A percentile compares a stretch with the other conserved stretches of the same genome.
These are phyloP conservation scores for Sturnira hondurensis DNA, from an alignment of 2,113 vertebrate genomes.

Conservation along the genomic window DNA sequence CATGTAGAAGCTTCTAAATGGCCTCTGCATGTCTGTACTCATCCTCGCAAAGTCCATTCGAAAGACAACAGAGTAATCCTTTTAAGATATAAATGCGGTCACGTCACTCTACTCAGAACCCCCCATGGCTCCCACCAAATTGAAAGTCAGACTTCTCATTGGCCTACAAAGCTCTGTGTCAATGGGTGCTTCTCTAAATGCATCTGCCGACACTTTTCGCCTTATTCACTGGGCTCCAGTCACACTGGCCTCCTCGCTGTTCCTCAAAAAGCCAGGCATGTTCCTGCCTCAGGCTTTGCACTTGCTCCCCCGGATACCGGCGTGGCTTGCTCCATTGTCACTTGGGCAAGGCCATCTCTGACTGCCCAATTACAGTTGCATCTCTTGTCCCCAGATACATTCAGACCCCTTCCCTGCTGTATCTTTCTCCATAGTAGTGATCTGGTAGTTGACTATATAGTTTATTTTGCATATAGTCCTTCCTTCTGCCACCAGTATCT, in stretches of 20 bases:
- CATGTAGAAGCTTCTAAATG: not conserved
- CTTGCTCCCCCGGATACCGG: not conserved
- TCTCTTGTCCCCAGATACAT: not conserved
- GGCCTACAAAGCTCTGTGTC: not conserved
- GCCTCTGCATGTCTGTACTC: not conserved
- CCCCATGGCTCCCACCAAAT: not conserved
- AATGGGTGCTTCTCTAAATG: not conserved
- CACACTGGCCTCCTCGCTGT: not conserved
- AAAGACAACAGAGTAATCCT: not conserved
- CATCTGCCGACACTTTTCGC: not conserved
- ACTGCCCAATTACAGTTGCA: not conserved
- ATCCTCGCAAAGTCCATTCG: not conserved
- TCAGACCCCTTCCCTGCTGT: not conserved
- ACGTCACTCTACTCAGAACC: not conserved
- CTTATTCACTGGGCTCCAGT: not conserved
- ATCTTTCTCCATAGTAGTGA: not conserved
- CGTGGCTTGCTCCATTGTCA: not conserved
- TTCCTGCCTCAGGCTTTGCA: not conserved
- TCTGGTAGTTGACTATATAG: not conserved
- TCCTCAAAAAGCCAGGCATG: not conserved
- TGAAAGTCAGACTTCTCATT: not conserved
- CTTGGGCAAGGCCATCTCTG: not conserved
- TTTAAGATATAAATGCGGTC: not conserved
- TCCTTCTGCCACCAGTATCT: not conserved
- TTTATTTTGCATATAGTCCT: not conserved